Conservation (phyloP, 2,888 invertebrate genomes). For the Athetis lepigone region DNA sequence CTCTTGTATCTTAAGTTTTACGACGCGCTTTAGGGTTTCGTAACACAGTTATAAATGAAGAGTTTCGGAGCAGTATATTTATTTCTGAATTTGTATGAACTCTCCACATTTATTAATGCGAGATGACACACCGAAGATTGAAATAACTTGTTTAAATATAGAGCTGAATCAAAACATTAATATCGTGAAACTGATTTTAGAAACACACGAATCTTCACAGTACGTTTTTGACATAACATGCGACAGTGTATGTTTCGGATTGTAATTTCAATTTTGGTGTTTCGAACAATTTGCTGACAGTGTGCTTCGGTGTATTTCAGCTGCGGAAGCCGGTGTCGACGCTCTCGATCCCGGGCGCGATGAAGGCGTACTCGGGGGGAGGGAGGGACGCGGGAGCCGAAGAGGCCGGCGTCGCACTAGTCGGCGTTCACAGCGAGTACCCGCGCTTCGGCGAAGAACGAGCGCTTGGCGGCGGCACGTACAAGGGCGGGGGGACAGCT, state of each 20-base stretch:
- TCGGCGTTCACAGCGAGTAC: conserved; percentile 97
- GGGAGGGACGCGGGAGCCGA: conserved; percentile 92
- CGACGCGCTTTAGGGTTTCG: conserved; percentile 23
- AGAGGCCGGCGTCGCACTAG: conserved; percentile 97
- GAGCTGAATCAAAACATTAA: conserved; percentile 56
- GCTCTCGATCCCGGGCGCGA: conserved; percentile 98
- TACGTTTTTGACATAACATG: conserved; percentile 41
- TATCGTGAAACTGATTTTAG: conserved; percentile 46
- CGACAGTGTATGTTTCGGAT: conserved; percentile 44
- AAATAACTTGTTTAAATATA: conserved; percentile 53
- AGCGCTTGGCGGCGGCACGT: conserved; percentile 93
- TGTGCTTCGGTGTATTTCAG: conserved; percentile 90
- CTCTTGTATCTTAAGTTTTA: conserved; percentile 49
- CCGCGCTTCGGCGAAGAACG: conserved; percentile 97
- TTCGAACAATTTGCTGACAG: conserved; percentile 50
- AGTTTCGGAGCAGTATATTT: conserved; percentile 24
- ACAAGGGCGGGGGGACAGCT: conserved; percentile 93
- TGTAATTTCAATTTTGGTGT: conserved; percentile 48
- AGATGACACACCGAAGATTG: conserved; percentile 49
- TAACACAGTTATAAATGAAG: conserved; percentile 35
- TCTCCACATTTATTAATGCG: conserved; percentile 51
- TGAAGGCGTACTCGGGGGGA: conserved; percentile 93
- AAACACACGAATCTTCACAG: conserved; percentile 19
- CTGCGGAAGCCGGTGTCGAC: conserved; percentile 99
- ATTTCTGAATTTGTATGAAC: conserved; percentile 44